phyloP scores from a whole-genome alignment of 2,888 invertebrate species.

The Orthosia cruda region DNA sequence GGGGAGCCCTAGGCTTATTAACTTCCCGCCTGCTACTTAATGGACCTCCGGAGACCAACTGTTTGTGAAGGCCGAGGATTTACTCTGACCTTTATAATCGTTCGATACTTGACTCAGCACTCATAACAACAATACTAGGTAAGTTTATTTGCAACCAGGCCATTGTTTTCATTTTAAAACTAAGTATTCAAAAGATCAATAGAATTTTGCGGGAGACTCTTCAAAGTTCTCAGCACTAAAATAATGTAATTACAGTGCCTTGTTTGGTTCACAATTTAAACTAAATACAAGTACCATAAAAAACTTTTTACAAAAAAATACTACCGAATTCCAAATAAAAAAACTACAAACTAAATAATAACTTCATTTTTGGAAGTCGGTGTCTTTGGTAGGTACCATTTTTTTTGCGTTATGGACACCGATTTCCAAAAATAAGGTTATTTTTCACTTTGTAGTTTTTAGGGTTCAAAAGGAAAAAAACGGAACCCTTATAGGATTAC shows the following conservation, averaged over 20 bases:
- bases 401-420: too few relatives aligned
- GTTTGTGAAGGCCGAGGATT: constrained; percentile 49
- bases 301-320: too few relatives aligned
- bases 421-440: too few relatives aligned
- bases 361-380: too few relatives aligned
- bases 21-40: constrained; percentile 56
- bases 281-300: not conserved
- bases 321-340: too few relatives aligned
- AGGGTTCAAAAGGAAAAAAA: too few relatives aligned
- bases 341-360: too few relatives aligned
- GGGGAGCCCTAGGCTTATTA: constrained; percentile 66
- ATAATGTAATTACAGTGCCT: not conserved
- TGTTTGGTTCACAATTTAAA: not conserved
- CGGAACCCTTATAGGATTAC: too few relatives aligned
- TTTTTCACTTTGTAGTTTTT: too few relatives aligned
- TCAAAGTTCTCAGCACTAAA: not conserved
- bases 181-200: too few relatives aligned
- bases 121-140: constrained; percentile 19
- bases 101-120: constrained; percentile 21
- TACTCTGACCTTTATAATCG: constrained; percentile 55
- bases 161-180: constrained; percentile 3
- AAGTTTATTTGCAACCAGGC: not conserved
- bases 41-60: constrained; percentile 58
- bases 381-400: too few relatives aligned
- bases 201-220: not conserved